phyloP scores from a whole-genome alignment of 2,888 invertebrate genomes.

The Heteromyza rotundicornis region DNA sequence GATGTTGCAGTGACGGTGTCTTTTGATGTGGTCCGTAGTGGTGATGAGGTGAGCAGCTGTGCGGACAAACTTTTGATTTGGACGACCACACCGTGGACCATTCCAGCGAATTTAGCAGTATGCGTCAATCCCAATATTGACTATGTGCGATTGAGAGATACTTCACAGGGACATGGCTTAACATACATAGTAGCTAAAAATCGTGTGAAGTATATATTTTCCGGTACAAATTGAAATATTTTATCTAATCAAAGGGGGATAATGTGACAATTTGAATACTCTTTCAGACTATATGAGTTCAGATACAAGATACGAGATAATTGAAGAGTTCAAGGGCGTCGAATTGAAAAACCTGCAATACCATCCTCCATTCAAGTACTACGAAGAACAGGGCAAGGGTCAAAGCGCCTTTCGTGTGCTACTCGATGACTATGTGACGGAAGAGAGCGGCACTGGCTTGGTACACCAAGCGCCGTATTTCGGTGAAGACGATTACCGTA shows the following conservation, averaged over 20 bases:
- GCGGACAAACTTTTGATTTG: conserved; percentile 65
- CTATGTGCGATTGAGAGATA: conserved; percentile 85
- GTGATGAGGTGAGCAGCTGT: conserved; percentile 38
- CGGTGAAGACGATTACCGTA: conserved; percentile 97
- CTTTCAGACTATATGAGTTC: conserved; percentile 78
- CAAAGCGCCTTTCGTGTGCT: conserved; percentile 84
- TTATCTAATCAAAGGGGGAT: conserved; percentile 60
- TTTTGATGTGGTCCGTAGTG: conserved; percentile 72
- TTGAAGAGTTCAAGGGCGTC: conserved; percentile 81
- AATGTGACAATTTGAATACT: conserved; percentile 80
- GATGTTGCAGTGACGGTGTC: conserved; percentile 94
- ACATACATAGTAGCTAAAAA: conserved; percentile 89
- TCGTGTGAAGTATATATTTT: conserved; percentile 79
- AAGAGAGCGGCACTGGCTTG: conserved; percentile 95
- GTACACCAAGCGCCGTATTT: conserved; percentile 99
- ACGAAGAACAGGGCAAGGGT: conserved; percentile 65
- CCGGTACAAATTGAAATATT: conserved; percentile 75
- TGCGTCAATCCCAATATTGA: conserved; percentile 89
- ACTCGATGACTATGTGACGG: conserved; percentile 90
- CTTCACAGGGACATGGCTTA: no score
- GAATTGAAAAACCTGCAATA: conserved; percentile 82
- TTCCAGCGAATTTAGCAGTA: conserved; percentile 94
- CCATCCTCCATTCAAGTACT: conserved; percentile 90
- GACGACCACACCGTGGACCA: conserved; percentile 99
- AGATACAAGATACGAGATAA: conserved; percentile 75